phyloP scores from a whole-genome alignment of 2,113 vertebrate species.

The Pseudonaja textilis region DNA sequence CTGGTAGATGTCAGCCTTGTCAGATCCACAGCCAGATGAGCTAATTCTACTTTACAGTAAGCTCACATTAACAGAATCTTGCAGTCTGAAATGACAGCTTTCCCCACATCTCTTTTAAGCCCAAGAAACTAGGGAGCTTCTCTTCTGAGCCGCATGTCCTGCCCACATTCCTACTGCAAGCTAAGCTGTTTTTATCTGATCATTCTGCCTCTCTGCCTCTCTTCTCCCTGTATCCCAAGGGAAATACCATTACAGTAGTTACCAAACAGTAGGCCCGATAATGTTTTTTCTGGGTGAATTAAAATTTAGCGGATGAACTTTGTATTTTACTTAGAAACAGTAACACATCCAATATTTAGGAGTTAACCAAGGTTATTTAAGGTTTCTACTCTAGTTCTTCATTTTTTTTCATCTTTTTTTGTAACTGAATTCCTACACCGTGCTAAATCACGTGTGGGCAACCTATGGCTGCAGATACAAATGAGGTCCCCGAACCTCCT shows the following conservation, averaged over 20 bases:
- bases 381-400: not conserved
- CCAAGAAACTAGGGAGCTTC: not conserved
- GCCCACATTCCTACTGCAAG: not conserved
- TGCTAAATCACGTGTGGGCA: not conserved
- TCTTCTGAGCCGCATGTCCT: not conserved
- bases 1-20: not conserved
- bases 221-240: not conserved
- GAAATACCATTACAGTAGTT: not conserved
- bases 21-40: not conserved
- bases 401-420: not conserved
- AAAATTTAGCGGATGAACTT: not conserved
- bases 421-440: not conserved
- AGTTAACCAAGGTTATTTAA: not conserved
- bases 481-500: not conserved
- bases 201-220: not conserved
- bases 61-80: not conserved
- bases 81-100: not conserved
- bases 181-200: not conserved
- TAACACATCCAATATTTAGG: not conserved
- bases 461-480: not conserved
- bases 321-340: not conserved
- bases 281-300: not conserved
- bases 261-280: not conserved
- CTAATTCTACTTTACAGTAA: not conserved
- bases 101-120: not conserved